These are phyloP conservation scores for Tokudaia tokunoshimensis DNA, from an alignment of 2,797 vertebrate genomes.

Conservation along the genomic window DNA sequence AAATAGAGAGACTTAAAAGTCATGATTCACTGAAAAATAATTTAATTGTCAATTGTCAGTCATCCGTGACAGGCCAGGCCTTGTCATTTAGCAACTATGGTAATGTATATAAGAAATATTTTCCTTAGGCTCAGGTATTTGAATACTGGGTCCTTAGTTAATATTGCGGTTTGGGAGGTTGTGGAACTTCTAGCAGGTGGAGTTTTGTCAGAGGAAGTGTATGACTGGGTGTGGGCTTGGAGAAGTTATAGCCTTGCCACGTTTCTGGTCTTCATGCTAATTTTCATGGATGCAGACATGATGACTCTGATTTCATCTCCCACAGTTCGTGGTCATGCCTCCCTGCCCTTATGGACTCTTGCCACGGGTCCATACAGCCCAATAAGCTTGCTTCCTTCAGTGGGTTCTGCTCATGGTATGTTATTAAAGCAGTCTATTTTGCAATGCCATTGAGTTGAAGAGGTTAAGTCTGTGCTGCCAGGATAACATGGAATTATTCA, in stretches of 20 bases:
- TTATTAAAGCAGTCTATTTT: not conserved
- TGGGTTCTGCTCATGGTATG: not conserved
- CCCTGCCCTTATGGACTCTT: not conserved
- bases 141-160: not conserved
- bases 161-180: too few species aligned
- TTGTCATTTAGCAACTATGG: not conserved
- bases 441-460: not conserved
- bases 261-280: not conserved
- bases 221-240: not conserved
- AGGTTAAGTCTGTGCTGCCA: not conserved
- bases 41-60: not conserved
- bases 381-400: not conserved
- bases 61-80: not conserved
- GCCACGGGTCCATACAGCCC: too few species aligned
- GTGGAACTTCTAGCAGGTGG: too few species aligned
- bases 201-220: not conserved
- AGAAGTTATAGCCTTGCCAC: not conserved
- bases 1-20: constrained; percentile 3
- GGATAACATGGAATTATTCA: not conserved
- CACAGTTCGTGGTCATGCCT: not conserved
- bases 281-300: not conserved
- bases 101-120: not conserved
- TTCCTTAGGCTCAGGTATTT: not conserved
- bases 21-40: not conserved
- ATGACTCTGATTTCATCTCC: not conserved